These are phyloP conservation scores for Notolabrus celidotus DNA, from an alignment of 2,797 vertebrate genomes.

Conservation along the genomic window DNA sequence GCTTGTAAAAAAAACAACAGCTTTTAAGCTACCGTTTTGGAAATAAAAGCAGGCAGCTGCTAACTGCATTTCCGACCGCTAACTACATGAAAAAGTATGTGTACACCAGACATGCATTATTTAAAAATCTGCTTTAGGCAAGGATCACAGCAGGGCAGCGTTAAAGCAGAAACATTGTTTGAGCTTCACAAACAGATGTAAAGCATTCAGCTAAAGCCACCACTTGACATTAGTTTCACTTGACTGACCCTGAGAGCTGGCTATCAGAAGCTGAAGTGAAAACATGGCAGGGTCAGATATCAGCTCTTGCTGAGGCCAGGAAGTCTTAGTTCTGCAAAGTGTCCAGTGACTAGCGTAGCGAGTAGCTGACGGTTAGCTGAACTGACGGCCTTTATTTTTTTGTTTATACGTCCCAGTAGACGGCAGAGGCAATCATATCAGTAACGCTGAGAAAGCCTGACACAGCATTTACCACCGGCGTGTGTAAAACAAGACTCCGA, in stretches of 20 bases:
- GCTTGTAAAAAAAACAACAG: conserved; percentile 49
- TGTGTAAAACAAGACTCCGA: conserved; percentile 74
- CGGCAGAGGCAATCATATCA: conserved; percentile 70
- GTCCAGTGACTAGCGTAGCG: conserved; percentile 52
- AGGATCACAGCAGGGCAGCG: conserved; percentile 2
- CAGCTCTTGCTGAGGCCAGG: conserved; percentile 40
- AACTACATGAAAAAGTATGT: background rate
- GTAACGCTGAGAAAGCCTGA: conserved; percentile 72
- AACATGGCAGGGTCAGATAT: conserved; percentile 58
- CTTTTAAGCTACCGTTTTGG: conserved; percentile 42
- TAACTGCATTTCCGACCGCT: conserved; percentile 22
- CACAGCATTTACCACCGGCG: conserved; percentile 58
- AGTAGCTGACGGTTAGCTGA: conserved; percentile 73
- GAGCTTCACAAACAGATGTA: conserved; percentile 19
- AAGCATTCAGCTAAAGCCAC: conserved; percentile 29
- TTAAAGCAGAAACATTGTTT: conserved; percentile 12
- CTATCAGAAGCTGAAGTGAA: conserved; percentile 36
- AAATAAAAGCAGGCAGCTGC: conserved; percentile 41
- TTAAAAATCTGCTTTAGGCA: conserved; percentile 9
- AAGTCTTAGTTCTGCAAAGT: conserved; percentile 55
- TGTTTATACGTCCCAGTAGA: conserved; percentile 67
- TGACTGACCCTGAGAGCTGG: conserved; percentile 47
- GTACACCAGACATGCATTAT: conserved; percentile 7
- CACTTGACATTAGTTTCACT: conserved; percentile 38
- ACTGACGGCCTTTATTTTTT: conserved; percentile 58